A percentile compares a stretch with the other conserved stretches of the same genome.
Conservation (phyloP, 2,888 invertebrate species). For the Dione juno region DNA sequence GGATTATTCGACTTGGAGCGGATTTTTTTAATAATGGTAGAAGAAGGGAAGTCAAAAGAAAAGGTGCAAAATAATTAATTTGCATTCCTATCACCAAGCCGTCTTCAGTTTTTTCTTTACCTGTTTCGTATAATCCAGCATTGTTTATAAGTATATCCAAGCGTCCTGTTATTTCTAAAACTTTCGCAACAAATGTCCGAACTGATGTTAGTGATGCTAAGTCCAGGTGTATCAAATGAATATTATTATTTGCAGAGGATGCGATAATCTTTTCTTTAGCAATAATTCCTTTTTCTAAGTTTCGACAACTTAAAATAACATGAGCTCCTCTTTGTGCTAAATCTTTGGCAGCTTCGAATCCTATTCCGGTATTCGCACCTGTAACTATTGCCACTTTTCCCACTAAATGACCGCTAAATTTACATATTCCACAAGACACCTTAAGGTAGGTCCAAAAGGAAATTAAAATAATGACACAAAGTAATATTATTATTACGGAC, state of each 20-base stretch:
- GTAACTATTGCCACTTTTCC: conserved; percentile 92
- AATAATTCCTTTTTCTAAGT: conserved; percentile 85
- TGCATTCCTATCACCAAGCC: conserved; percentile 85
- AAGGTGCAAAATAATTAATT: conserved; percentile 84
- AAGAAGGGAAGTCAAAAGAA: conserved; percentile 86
- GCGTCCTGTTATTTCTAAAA: conserved; percentile 70
- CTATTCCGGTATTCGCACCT: conserved; percentile 91
- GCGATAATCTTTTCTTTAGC: conserved; percentile 59
- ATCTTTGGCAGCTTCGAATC: conserved; percentile 87
- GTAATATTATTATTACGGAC: conserved; percentile 25
- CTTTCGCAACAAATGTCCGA: conserved; percentile 82
- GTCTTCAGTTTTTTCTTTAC: conserved; percentile 78
- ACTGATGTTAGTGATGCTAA: conserved; percentile 79
- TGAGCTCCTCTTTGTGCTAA: conserved; percentile 87
- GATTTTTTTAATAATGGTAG: conserved; percentile 62
- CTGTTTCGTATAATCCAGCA: conserved; percentile 74
- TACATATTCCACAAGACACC: conserved; percentile 43
- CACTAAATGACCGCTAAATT: conserved; percentile 56
- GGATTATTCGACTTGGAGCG: conserved; percentile 59
- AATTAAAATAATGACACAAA: conserved; percentile 22
- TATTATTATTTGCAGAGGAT: conserved; percentile 52
- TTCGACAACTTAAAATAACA: conserved; percentile 91
- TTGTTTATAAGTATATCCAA: conserved; percentile 85
- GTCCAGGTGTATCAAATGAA: conserved; percentile 69
- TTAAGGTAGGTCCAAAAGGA: conserved; percentile 38